A percentile compares a stretch with the other conserved stretches of the same genome.
These are phyloP conservation scores for Perognathus longimembris DNA, from an alignment of 2,113 vertebrate species.

Conservation along the genomic window DNA sequence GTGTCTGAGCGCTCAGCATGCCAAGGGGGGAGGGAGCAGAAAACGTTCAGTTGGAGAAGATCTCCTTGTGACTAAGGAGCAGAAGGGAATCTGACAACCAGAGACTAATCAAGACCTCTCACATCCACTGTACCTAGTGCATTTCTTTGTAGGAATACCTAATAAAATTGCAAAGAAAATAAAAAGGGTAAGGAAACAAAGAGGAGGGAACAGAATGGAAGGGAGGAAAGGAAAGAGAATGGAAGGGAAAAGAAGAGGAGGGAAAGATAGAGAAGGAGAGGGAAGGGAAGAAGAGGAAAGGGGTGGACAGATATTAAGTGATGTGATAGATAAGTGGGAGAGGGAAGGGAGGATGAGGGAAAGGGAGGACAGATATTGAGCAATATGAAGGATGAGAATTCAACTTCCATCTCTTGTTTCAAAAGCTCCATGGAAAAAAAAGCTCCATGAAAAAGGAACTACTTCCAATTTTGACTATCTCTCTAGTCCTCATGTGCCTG, in stretches of 20 bases:
- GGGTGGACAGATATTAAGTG: not conserved
- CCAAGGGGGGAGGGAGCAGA: accelerated
- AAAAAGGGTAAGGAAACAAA: accelerated
- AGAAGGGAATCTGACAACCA: not conserved
- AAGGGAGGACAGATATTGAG: not conserved
- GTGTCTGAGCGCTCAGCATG: not conserved
- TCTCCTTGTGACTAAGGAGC: not conserved
- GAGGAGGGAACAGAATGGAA: accelerated
- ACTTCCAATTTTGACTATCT: not conserved
- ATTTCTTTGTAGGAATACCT: not conserved
- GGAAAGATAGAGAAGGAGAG: accelerated
- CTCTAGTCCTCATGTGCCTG: not conserved
- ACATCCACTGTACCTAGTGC: not conserved
- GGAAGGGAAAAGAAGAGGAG: too few species aligned
- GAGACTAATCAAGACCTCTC: not conserved
- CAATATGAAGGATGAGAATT: not conserved
- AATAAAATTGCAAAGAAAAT: not conserved
- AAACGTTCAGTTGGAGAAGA: not conserved
- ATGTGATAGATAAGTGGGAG: accelerated
- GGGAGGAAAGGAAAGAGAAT: accelerated
- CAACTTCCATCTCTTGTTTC: not conserved
- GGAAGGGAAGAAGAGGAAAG: accelerated
- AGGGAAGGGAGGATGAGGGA: accelerated
- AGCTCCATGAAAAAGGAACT: too few species aligned
- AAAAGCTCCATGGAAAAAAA: not conserved